Evolutionary conservation across 2,113 vertebrate genomes (phyloP), one percentile per base, ranked within the genome.

Genomic region (Philantomba maxwellii): DNA sequence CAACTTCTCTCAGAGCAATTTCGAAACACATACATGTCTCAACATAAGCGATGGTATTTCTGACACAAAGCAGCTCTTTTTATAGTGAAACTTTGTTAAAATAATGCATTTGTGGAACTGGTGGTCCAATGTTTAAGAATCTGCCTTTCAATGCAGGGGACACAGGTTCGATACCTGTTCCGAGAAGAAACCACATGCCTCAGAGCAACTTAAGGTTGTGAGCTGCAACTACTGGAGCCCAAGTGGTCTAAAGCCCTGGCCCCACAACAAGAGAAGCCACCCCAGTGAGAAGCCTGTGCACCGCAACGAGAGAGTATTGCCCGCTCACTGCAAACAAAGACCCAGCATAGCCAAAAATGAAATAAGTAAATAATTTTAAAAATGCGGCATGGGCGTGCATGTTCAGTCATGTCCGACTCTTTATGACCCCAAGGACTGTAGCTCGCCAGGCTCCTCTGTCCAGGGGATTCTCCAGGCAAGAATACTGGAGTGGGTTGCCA

Each of bases 1-100:
- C 91, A 58, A 12, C 15, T 26, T 66, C 83, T 84, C 51, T 45
- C 5, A 7, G 14, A 33, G 81, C 36, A 23, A 10, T 64, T 45
- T 81, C 70, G 73, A 93, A 70, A 49, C 47, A 62, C 17, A 36
- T 10, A 14, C 47, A 3, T 87, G 55, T 91, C 60, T 88, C 33
- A 75, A 10, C 43, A 2, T 55, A 36, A 66, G 23, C 25, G 33
- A 83, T 57, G 57, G 7, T 36, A 95, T 55, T 57, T 86, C 80
- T 66, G 53, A 95, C 62, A 86, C 62, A 51, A 82, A 92, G 45
- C 45, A 75, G 51, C 36, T 51, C 92, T 90, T 94, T 53, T 80
- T 81, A 84, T 11, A 45, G 15, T 12, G 26, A 73, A 30, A 51
- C 51, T 62, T 92, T 70, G 33, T 21, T 25, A 7, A 57, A 84